Evolutionary conservation across 2,113 vertebrate genomes (phyloP).

Genomic region (Chiloscyllium plagiosum): DNA sequence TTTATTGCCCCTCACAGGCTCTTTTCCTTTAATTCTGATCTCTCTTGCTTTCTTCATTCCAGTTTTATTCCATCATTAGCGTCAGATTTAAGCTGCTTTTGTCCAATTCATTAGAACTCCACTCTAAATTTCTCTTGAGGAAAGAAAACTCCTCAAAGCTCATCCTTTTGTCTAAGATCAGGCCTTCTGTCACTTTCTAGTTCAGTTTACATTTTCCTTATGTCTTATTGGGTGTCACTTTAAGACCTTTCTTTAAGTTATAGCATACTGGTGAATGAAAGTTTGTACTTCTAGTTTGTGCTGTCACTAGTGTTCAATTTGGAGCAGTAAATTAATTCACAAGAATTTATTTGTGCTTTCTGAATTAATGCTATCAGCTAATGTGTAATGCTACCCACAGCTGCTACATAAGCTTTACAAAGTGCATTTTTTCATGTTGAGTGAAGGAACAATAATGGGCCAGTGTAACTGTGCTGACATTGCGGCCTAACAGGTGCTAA

Average conservation of each 20-base stretch:
- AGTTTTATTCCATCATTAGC: background rate
- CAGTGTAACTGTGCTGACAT: background rate
- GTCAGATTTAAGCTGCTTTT: background rate
- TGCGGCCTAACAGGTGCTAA: background rate
- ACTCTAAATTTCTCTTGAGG: background rate
- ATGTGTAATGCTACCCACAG: background rate
- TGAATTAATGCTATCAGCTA: background rate
- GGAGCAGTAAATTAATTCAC: background rate
- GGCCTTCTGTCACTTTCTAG: background rate
- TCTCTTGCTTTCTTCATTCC: background rate
- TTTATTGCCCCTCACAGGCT: background rate
- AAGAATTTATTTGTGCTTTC: conserved; percentile 15
- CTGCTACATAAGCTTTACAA: background rate
- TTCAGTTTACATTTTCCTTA: background rate
- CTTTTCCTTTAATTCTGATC: background rate
- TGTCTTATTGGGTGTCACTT: background rate
- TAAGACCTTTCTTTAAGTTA: background rate
- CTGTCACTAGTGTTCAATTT: background rate
- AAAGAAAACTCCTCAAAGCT: background rate
- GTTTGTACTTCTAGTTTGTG: background rate
- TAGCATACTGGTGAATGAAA: background rate
- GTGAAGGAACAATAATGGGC: background rate
- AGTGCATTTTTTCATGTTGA: background rate
- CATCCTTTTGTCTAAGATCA: background rate
- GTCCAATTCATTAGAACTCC: background rate